Evolutionary conservation across 2,113 vertebrate species (phyloP), one percentile per base, ranked within the genome.

Genomic region (Eleginops maclovinus): DNA sequence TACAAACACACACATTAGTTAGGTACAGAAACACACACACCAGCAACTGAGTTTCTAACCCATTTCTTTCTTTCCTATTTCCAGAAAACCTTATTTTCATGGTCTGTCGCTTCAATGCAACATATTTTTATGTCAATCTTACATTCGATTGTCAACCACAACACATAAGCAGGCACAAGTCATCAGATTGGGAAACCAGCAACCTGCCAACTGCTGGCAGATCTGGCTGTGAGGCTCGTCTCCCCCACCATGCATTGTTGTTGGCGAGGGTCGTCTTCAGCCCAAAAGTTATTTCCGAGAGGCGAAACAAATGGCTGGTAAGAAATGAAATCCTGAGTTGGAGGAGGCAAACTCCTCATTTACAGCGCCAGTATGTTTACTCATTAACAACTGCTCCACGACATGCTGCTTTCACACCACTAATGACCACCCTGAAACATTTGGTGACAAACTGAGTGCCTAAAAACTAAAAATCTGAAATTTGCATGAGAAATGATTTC

Each of bases 131-230:
- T 75, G 28, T 62, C 43, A 55, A 50, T 72, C 75, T 24, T 36
- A 56, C 61, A 69, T 83, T 74, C 64, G 83, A 64, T 77, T 75
- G 77, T 83, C 63, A 67, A n/a, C n/a, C n/a, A n/a, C n/a, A n/a
- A 36, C 64, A 60, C 56, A 46, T 10, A 46, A 21, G 41, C 70
- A 58, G 49, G 36, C 61, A 77, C 77, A 79, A 77, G 66, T 79
- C 60, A 78, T 81, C 81, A 79, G 72, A 63, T 56, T 44, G 31
- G 81, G 75, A 87, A 50, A 54, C 58, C 41, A 82, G 44, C 61
- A 56, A 50, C 19, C 74, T 65, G 89, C 79, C 77, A 82, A 72
- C 62, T 69, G 74, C 82, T 85, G 82, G 64, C 62, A 58, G 44
- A 76, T 16, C 41, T 2, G 60, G 67, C 63, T 62, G 26, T 47